Conservation (phyloP, 2,888 invertebrate species). For the Lampropteryx suffumata region DNA sequence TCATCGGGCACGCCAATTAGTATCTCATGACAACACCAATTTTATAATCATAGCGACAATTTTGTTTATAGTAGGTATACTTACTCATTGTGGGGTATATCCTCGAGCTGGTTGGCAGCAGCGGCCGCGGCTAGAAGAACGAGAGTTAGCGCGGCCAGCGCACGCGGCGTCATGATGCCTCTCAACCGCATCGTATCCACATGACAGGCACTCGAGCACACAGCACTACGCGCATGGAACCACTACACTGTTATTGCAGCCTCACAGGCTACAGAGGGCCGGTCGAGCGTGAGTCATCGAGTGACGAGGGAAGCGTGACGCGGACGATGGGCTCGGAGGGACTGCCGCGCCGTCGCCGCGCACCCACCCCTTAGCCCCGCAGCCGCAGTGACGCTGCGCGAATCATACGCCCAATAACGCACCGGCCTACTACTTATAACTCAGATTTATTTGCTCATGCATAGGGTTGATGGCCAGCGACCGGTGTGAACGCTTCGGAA, state of each 20-base stretch:
- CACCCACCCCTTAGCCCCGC: slow-evolving; percentile 43
- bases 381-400: slow-evolving; percentile 80
- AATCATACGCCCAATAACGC: slow-evolving; percentile 81
- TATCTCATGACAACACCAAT: slow-evolving; percentile 4
- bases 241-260: slow-evolving; percentile 64
- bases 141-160: slow-evolving; percentile 61
- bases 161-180: slow-evolving; percentile 61
- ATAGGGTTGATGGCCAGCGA: slow-evolving; percentile 64
- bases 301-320: slow-evolving; percentile 49
- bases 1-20: slow-evolving; percentile 3
- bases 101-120: slow-evolving; percentile 91
- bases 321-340: slow-evolving; percentile 45
- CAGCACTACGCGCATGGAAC: slow-evolving; percentile 61
- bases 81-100: slow-evolving; percentile 95
- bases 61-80: slow-evolving; percentile 44
- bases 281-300: slow-evolving; percentile 61
- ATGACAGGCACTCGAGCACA: slow-evolving; percentile 59
- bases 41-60: neutral
- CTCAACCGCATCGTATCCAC: slow-evolving; percentile 70
- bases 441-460: slow-evolving; percentile 76
- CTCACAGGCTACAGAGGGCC: slow-evolving; percentile 39
- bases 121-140: slow-evolving; percentile 61
- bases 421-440: slow-evolving; percentile 72
- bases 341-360: slow-evolving; percentile 45
- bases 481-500: slow-evolving; percentile 42